These are phyloP conservation scores for Origma solitaria DNA, from an alignment of 2,113 vertebrate species.

Conservation along the genomic window DNA sequence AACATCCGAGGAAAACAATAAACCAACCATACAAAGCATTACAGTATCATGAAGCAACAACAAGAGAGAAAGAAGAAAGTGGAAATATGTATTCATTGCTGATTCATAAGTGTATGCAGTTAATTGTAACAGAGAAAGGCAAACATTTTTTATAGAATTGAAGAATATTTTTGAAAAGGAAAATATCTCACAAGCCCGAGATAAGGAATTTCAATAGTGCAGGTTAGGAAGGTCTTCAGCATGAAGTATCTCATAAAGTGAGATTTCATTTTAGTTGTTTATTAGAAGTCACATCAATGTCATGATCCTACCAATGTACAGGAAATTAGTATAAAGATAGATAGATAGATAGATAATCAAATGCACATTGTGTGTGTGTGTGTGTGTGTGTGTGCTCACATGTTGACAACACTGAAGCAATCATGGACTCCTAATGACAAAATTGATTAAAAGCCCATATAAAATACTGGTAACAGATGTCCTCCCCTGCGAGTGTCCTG, in stretches of 20 bases:
- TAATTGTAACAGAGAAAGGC: not conserved
- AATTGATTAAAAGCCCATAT: not conserved
- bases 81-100: not conserved
- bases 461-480: not conserved
- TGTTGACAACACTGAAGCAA: not conserved
- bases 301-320: not conserved
- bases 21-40: not conserved
- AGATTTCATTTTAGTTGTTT: not conserved
- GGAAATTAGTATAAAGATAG: not conserved
- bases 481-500: not conserved
- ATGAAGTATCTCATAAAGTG: not conserved
- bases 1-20: not conserved
- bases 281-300: not conserved
- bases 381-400: not conserved
- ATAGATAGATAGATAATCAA: not conserved
- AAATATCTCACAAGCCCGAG: not conserved
- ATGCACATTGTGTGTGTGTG: not conserved
- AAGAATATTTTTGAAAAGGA: not conserved
- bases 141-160: not conserved
- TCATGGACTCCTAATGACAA: not conserved
- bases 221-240: not conserved
- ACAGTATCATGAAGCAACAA: fast-evolving
- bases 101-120: not conserved
- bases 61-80: not conserved
- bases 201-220: not conserved